Conservation (phyloP, 2,113 vertebrate genomes). For the Pachycephala philippinensis region DNA sequence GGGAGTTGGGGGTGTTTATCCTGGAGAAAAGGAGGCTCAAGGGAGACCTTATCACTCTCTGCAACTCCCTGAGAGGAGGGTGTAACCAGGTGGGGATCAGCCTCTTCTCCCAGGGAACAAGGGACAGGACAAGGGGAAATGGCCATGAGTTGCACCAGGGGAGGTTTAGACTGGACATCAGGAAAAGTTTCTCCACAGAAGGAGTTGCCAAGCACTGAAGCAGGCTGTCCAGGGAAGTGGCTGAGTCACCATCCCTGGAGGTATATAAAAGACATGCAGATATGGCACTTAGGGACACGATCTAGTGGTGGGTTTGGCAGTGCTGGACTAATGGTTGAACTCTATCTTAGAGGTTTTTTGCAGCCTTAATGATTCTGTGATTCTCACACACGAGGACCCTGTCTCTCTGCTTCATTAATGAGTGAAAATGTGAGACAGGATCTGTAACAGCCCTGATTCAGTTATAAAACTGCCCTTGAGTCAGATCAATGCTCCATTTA, state of each 20-base stretch:
- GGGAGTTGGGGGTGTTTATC: fast-evolving
- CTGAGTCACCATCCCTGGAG: background rate
- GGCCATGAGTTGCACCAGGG: background rate
- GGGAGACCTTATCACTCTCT: fast-evolving
- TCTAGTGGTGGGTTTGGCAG: background rate
- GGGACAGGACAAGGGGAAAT: fast-evolving
- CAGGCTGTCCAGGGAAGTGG: background rate
- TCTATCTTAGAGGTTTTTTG: too few relatives aligned
- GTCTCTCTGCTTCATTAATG: background rate
- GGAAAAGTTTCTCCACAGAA: background rate
- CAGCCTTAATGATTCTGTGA: background rate
- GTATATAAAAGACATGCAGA: background rate
- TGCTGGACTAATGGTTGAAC: background rate
- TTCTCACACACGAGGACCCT: fast-evolving
- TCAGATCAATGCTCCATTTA: background rate
- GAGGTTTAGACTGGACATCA: background rate
- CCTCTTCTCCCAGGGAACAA: background rate
- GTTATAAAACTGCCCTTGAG: background rate
- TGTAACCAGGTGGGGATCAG: fast-evolving
- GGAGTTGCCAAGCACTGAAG: background rate
- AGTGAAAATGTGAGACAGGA: background rate
- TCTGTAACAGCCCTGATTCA: background rate
- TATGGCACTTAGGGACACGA: background rate
- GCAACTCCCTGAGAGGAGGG: fast-evolving
- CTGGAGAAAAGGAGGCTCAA: background rate